Evolutionary conservation across 1,140 invertebrate species (phyloP).

Genomic region (Drosophila guanche): DNA sequence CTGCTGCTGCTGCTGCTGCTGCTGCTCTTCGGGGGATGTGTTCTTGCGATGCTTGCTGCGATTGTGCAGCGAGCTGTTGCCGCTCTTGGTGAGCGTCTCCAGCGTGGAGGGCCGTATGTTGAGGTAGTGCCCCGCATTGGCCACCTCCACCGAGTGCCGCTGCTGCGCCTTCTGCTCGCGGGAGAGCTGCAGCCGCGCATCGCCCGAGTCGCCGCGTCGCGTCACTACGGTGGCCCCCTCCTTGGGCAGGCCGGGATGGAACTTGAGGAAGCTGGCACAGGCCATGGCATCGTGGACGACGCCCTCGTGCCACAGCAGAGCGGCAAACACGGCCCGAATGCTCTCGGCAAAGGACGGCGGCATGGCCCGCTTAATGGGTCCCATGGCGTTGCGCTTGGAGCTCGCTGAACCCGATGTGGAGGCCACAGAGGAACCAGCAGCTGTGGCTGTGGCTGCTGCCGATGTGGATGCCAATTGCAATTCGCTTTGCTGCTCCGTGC

Average conservation of each 20-base stretch:
- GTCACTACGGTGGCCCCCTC: conserved; percentile 91
- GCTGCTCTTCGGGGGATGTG: conserved; percentile 19
- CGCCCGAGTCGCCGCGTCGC: conserved; percentile 82
- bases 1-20: conserved; percentile 8
- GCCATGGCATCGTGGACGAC: conserved; percentile 99
- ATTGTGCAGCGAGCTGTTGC: conserved; percentile 83
- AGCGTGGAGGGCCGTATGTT: conserved; percentile 91
- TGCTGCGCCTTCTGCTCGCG: conserved; percentile 87
- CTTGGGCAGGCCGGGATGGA: conserved; percentile 94
- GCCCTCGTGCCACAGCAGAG: conserved; percentile 98
- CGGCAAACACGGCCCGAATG: conserved; percentile 96
- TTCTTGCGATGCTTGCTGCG: conserved; percentile 79
- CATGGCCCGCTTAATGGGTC: conserved; percentile 90
- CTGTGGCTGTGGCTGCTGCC: neutral
- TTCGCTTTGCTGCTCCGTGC: conserved; percentile 62
- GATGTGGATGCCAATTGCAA: conserved; percentile 62
- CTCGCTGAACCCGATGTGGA: neutral
- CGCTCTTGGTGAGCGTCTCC: conserved; percentile 90
- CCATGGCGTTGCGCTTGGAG: conserved; percentile 50
- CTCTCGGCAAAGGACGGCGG: conserved; percentile 97
- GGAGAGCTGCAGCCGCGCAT: conserved; percentile 68
- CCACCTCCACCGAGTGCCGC: conserved; percentile 94
- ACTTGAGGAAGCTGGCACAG: conserved; percentile 97
- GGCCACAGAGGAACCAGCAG: neutral
- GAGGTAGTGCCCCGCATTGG: conserved; percentile 90